Evolutionary conservation across 2,113 vertebrate genomes (phyloP).

Genomic region (Scomber japonicus): DNA sequence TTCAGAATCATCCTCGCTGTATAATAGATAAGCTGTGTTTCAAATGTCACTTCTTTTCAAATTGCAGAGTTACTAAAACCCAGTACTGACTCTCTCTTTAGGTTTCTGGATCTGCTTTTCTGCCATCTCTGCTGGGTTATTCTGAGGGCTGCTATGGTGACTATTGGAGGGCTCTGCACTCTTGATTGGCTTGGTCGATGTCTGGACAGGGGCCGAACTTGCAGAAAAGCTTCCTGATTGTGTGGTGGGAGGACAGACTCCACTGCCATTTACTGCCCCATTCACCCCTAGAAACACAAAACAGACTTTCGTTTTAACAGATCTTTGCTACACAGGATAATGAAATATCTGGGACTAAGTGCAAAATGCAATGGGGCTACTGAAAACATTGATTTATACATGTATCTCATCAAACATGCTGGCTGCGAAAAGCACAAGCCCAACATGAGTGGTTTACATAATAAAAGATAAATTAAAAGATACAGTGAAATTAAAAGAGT

Average conservation of each 20-base stretch:
- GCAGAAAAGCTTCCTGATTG: conserved; percentile 84
- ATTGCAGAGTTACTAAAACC: neutral
- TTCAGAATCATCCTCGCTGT: conserved; percentile 12
- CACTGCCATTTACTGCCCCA: conserved; percentile 93
- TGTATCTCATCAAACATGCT: conserved; percentile 76
- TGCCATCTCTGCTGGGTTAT: conserved; percentile 85
- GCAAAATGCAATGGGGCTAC: conserved; percentile 62
- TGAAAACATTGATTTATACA: conserved; percentile 78
- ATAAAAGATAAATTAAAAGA: conserved; percentile 83
- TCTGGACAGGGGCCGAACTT: conserved; percentile 83
- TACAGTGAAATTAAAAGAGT: conserved; percentile 77
- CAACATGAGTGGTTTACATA: conserved; percentile 78
- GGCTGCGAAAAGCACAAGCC: conserved; percentile 58
- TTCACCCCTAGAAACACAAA: conserved; percentile 89
- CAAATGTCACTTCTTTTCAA: neutral
- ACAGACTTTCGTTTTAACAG: conserved; percentile 44
- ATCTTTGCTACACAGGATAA: conserved; percentile 57
- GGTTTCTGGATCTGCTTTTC: conserved; percentile 88
- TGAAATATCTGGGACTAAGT: conserved; percentile 66
- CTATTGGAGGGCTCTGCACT: conserved; percentile 83
- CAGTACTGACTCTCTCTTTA: conserved; percentile 92
- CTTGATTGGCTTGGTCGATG: conserved; percentile 85
- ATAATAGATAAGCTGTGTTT: neutral
- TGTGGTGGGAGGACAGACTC: conserved; percentile 85
- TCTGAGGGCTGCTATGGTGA: conserved; percentile 86